Conservation (phyloP, 2,888 invertebrate genomes). For the Heliothis peltigera region DNA sequence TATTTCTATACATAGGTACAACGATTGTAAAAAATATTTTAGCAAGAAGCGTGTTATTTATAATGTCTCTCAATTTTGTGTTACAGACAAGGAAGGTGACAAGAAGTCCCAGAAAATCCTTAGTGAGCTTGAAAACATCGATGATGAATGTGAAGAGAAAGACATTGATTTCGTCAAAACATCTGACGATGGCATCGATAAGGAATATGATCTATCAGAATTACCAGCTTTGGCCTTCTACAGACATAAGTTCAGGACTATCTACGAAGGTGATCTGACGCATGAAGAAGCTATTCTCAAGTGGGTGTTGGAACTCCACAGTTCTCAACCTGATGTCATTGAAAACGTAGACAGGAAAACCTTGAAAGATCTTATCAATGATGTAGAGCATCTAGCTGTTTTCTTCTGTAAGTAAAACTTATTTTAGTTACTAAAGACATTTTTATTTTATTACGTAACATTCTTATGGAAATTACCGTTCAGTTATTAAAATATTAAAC, state of each 20-base stretch:
- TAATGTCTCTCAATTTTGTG: background rate
- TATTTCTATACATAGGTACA: background rate
- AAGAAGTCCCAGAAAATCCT: conserved; percentile 96
- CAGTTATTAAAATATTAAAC: conserved; percentile 31
- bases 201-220: conserved; percentile 95
- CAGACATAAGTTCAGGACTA: conserved; percentile 96
- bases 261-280: conserved; percentile 97
- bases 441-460: conserved; percentile 16
- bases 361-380: conserved; percentile 95
- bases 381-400: conserved; percentile 97
- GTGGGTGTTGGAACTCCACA: conserved; percentile 96
- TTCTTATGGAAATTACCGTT: conserved; percentile 13
- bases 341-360: conserved; percentile 97
- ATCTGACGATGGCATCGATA: conserved; percentile 96
- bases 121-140: conserved; percentile 97
- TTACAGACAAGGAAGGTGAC: conserved; percentile 95
- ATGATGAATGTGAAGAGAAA: conserved; percentile 97
- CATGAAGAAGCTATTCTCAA: conserved; percentile 97
- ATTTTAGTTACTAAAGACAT: background rate
- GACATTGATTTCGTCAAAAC: conserved; percentile 97
- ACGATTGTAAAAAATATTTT: too few relatives aligned
- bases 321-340: conserved; percentile 96
- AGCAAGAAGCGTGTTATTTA: too few relatives aligned
- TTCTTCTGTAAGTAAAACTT: conserved; percentile 94
- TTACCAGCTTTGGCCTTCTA: conserved; percentile 96